phyloP scores from a whole-genome alignment of 2,113 vertebrate genomes.

The Dolichotis patagonum region DNA sequence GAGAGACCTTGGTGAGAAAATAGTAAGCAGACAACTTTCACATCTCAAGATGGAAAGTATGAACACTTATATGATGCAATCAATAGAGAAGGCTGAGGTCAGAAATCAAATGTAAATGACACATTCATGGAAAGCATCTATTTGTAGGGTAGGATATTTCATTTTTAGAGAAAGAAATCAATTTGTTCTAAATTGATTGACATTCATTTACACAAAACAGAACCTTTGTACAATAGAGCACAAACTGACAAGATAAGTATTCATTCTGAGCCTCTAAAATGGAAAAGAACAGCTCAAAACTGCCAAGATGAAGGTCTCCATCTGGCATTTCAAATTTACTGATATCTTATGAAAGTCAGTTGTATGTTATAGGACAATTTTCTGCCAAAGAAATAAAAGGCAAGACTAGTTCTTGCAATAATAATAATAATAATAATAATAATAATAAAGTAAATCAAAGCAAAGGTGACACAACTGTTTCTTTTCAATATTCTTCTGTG shows the following conservation, averaged over 20 bases:
- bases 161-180: neutral
- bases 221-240: constrained; percentile 44
- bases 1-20: constrained; percentile 50
- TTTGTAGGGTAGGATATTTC: neutral
- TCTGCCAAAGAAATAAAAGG: constrained; percentile 57
- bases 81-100: neutral
- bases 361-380: constrained; percentile 67
- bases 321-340: constrained; percentile 72
- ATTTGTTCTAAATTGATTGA: constrained; percentile 61
- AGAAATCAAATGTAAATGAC: constrained; percentile 54
- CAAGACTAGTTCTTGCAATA: constrained; percentile 32
- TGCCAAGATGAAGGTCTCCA: constrained; percentile 53
- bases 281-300: constrained; percentile 64
- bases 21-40: neutral
- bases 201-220: constrained; percentile 63
- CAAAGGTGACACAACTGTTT: constrained; percentile 20
- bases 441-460: neutral
- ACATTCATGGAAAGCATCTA: neutral
- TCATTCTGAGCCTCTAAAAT: constrained; percentile 48
- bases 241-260: constrained; percentile 59
- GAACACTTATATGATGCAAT: neutral
- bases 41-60: neutral
- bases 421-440: too few relatives aligned
- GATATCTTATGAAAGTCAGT: constrained; percentile 73
- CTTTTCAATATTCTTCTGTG: neutral